Conservation (phyloP, 2,888 invertebrate species). For the Andrena bucephala region DNA sequence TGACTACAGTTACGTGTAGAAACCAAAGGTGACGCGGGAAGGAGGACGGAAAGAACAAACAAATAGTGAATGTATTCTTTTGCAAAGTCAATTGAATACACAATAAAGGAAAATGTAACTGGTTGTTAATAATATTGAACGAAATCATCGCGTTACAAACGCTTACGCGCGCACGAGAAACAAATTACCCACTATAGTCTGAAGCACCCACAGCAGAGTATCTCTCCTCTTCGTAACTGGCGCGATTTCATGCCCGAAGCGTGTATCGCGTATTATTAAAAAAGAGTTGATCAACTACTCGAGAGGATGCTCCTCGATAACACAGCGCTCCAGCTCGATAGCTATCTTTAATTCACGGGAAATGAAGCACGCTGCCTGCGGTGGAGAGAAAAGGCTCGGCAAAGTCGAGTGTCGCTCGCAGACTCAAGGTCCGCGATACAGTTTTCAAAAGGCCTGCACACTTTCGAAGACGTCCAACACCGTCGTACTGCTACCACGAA, state of each 20-base stretch:
- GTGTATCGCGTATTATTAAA: conserved; percentile 50
- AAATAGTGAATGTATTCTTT: too few species aligned
- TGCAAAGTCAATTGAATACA: too few species aligned
- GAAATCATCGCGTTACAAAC: conserved; percentile 2
- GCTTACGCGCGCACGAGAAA: background rate
- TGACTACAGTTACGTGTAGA: too few species aligned
- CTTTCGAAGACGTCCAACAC: background rate
- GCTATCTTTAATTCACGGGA: conserved; percentile 59
- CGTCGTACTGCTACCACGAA: background rate
- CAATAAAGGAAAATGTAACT: too few species aligned
- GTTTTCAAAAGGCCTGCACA: conserved; percentile 50
- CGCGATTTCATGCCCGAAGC: background rate
- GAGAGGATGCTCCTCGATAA: conserved; percentile 52
- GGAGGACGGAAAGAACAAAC: too few species aligned
- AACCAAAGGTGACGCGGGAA: too few species aligned
- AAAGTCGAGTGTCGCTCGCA: conserved; percentile 52
- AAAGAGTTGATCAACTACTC: conserved; percentile 56
- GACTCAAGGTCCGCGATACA: conserved; percentile 47
- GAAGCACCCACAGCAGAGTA: conserved; percentile 23
- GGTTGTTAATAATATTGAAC: too few species aligned
- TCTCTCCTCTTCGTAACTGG: conserved; percentile 11
- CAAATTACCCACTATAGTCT: conserved; percentile 14
- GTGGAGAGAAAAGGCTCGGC: conserved; percentile 32
- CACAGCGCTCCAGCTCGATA: conserved; percentile 57
- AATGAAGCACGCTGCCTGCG: conserved; percentile 23